phyloP scores from a whole-genome alignment of 2,888 invertebrate species.

The Digitonthophagus gazella region DNA sequence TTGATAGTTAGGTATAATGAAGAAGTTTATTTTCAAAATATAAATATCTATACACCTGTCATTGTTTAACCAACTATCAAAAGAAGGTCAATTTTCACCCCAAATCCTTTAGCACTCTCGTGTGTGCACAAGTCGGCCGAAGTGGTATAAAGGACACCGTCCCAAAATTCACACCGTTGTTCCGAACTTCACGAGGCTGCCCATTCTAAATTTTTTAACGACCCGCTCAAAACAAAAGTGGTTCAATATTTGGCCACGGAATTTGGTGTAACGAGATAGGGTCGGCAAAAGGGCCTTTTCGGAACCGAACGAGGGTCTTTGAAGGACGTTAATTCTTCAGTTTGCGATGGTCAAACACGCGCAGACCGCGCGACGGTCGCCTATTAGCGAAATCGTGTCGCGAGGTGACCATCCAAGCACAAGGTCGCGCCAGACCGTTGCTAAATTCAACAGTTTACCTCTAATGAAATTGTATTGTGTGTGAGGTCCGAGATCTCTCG shows the following conservation, averaged over 20 bases:
- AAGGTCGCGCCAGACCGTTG: conserved; percentile 39
- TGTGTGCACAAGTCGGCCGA: neutral
- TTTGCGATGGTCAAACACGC: conserved; percentile 13
- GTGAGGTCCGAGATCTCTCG: neutral
- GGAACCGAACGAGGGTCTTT: conserved; percentile 1
- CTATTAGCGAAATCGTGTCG: neutral
- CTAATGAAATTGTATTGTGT: conserved; percentile 42
- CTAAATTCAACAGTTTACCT: conserved; percentile 47
- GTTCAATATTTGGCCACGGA: conserved; percentile 6
- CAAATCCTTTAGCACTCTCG: neutral
- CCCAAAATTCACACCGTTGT: neutral
- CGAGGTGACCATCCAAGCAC: neutral
- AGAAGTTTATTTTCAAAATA: too few relatives aligned
- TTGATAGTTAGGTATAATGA: too few relatives aligned
- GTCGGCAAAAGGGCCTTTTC: neutral
- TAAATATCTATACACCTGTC: neutral
- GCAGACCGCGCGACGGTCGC: neutral
- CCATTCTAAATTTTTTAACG: neutral
- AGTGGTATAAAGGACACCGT: too few relatives aligned
- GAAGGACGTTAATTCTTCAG: conserved; percentile 11
- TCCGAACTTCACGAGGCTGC: neutral
- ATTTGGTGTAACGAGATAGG: conserved; percentile 11
- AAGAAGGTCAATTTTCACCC: neutral
- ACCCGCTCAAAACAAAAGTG: neutral
- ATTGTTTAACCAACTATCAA: neutral